Evolutionary conservation across 2,888 invertebrate genomes (phyloP), one percentile per base, ranked within the genome.

Genomic region (Rhaphigaster nebulosa): DNA sequence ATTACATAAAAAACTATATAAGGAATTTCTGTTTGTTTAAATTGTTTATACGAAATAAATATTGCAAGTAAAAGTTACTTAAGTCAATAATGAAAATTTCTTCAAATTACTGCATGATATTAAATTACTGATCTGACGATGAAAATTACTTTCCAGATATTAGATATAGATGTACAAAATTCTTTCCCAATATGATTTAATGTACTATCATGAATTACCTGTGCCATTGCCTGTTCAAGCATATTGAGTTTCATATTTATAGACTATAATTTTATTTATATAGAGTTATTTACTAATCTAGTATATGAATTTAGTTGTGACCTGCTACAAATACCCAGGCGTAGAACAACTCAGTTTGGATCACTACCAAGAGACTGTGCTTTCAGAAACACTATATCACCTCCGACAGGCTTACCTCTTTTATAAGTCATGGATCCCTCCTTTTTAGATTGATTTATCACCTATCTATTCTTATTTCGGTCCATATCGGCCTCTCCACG

Each of bases 341-440:
- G 70, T 76, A 38, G 70, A 38, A 76, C 70, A 76, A 20, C 34
- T 76, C 8, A 5, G 38, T 38, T 76, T 76, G 70, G 70, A 76
- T 8, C 8, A 76, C 15, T 38, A 76, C 70, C 70, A 76, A 76
- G 29, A 76, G 34, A 10, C 34, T 8, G 18, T 38, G 70, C 38
- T 38, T 4, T 8, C 1, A 34, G 29, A 34, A 2, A 18, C 70
- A 5, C 70, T 70, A 23, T 38, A 38, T 76, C 70, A 76, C 34
- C 70, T 76, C 38, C 34, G 70, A 76, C 34, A 76, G 70, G 10
- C 18, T 38, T 29, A 13, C 20, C 70, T 76, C 70, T 76, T 76
- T 38, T 76, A 76, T 76, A 76, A 76, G 70, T 76, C 70, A 38
- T 38, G 70, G 23, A 76, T 76, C 70, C 70, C 70, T 76, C 70